Conservation (phyloP, 1,140 invertebrate species). For the Zophobas morio region DNA sequence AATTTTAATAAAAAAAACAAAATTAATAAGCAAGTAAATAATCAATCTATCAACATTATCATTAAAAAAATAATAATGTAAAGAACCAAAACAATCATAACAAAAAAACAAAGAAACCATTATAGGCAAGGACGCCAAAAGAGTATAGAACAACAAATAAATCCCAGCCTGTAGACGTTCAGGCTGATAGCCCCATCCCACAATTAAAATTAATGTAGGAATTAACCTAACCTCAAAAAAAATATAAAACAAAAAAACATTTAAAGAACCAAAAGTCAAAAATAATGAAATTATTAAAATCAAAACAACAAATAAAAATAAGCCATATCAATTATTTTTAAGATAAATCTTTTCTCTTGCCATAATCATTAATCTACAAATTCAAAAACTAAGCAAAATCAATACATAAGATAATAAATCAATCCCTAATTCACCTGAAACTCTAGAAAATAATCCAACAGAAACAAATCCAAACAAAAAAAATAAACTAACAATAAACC, state of each 20-base stretch:
- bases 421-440: too few species aligned
- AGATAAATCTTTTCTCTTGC: constrained; percentile 69
- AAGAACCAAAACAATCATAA: too few species aligned
- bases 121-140: constrained; percentile 74
- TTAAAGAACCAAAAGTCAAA: constrained; percentile 71
- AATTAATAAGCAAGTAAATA: constrained; percentile 71
- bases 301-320: constrained; percentile 71
- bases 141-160: constrained; percentile 77
- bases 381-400: constrained; percentile 71
- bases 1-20: constrained; percentile 80
- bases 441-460: too few species aligned
- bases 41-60: constrained; percentile 68
- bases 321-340: constrained; percentile 67
- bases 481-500: too few species aligned
- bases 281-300: constrained; percentile 72
- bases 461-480: too few species aligned
- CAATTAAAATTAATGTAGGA: constrained; percentile 76
- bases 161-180: constrained; percentile 74
- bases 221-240: constrained; percentile 77
- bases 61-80: constrained; percentile 69
- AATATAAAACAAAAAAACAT: constrained; percentile 78
- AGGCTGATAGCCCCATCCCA: constrained; percentile 75
- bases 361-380: constrained; percentile 71
- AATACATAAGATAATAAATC: too few species aligned
- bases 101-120: constrained; percentile 72